These are phyloP conservation scores for Heterodera carotae DNA, from an alignment of 1,140 invertebrate genomes.

Conservation along the genomic window DNA sequence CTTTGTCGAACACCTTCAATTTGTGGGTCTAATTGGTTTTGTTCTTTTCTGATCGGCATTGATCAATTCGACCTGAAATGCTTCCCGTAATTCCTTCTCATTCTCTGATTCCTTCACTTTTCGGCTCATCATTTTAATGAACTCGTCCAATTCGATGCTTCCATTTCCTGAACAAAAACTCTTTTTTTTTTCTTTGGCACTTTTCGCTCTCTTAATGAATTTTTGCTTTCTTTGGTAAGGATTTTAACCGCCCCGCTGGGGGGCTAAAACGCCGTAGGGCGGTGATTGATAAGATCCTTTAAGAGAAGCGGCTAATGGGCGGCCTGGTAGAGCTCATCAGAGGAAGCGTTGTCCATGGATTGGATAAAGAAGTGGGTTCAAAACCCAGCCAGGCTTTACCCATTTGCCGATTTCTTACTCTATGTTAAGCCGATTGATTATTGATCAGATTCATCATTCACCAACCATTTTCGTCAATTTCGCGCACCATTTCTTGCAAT, in stretches of 20 bases:
- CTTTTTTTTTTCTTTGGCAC: neutral
- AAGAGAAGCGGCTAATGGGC: too few relatives aligned
- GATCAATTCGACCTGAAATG: constrained; percentile 41
- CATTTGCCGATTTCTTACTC: too few relatives aligned
- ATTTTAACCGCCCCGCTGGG: too few relatives aligned
- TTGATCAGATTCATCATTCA: neutral
- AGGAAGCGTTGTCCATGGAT: too few relatives aligned
- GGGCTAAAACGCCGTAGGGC: too few relatives aligned
- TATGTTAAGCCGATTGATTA: too few relatives aligned
- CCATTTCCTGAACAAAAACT: constrained; percentile 78
- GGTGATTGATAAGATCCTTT: too few relatives aligned
- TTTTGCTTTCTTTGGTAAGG: too few relatives aligned
- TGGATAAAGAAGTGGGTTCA: too few relatives aligned
- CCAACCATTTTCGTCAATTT: constrained; percentile 89
- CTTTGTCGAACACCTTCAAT: constrained; percentile 77
- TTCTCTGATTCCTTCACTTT: constrained; percentile 98
- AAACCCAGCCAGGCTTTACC: too few relatives aligned
- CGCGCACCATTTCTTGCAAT: constrained; percentile 98
- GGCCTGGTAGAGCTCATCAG: too few relatives aligned
- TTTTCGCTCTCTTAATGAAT: too few relatives aligned
- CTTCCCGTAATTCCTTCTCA: constrained; percentile 75
- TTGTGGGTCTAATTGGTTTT: neutral
- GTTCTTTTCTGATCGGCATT: constrained; percentile 31
- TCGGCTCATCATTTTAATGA: constrained; percentile 94
- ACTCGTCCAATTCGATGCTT: constrained; percentile 96